These are phyloP conservation scores for Drosophila testacea DNA, from an alignment of 2,888 invertebrate genomes.

Conservation along the genomic window DNA sequence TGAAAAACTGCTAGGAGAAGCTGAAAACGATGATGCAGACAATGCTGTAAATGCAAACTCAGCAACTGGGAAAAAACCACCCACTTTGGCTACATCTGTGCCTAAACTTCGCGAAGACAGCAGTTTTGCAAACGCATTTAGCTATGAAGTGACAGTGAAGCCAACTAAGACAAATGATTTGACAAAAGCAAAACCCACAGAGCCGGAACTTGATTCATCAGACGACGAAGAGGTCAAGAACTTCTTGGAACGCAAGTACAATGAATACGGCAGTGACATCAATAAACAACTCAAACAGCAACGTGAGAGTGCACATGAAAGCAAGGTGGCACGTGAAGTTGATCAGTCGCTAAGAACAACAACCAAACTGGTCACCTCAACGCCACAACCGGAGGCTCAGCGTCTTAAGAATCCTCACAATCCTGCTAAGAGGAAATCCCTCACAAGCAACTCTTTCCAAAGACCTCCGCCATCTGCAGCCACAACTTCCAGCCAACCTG, in stretches of 20 bases:
- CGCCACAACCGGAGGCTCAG: constrained; percentile 36
- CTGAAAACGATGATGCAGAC: constrained; percentile 66
- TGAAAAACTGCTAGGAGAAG: constrained; percentile 75
- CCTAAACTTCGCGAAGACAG: constrained; percentile 79
- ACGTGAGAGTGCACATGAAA: constrained; percentile 81
- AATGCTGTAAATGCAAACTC: constrained; percentile 23
- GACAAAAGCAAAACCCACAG: constrained; percentile 29
- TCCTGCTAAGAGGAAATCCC: constrained; percentile 67
- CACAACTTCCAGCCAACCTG: background rate
- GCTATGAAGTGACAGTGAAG: constrained; percentile 68
- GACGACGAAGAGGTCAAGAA: constrained; percentile 93
- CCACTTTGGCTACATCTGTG: constrained; percentile 37
- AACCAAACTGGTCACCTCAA: constrained; percentile 32
- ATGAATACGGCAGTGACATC: constrained; percentile 89
- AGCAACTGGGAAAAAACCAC: constrained; percentile 22
- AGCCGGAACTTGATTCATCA: constrained; percentile 88
- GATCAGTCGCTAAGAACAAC: constrained; percentile 49
- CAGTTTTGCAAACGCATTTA: constrained; percentile 81
- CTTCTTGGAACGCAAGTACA: constrained; percentile 90
- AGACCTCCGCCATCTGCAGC: constrained; percentile 41
- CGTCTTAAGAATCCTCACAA: constrained; percentile 80
- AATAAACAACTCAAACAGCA: constrained; percentile 87
- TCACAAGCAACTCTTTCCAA: constrained; percentile 70
- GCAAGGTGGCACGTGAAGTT: constrained; percentile 76
- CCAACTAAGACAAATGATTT: constrained; percentile 26